Percentiles rank a stretch among this genome's conserved stretches.
Conservation (phyloP, 2,888 invertebrate species). For the Megastigmus dorsalis region DNA sequence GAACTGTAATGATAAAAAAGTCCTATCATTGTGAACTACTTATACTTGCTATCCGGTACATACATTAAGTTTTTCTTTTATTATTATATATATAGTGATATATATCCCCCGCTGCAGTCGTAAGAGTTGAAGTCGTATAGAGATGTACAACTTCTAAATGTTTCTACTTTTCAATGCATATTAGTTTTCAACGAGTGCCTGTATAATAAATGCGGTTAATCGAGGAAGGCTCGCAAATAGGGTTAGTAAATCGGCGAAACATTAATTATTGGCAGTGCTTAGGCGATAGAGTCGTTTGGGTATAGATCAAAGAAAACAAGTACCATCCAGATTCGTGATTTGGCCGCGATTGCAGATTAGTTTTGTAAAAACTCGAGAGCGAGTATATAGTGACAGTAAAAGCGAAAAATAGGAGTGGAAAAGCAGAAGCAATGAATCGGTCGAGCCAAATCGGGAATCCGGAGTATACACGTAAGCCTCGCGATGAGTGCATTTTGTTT, state of each 20-base stretch:
- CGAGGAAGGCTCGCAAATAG: conserved; percentile 61
- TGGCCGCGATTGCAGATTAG: background rate
- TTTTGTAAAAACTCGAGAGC: too few relatives aligned
- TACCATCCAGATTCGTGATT: conserved; percentile 24
- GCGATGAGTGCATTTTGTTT: background rate
- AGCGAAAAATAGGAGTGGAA: background rate
- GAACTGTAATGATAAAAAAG: background rate
- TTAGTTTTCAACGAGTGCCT: conserved; percentile 61
- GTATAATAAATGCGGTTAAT: conserved; percentile 58
- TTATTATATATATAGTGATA: too few relatives aligned
- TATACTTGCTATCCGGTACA: conserved; percentile 40
- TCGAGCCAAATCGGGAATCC: conserved; percentile 22
- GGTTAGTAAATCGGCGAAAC: conserved; percentile 69
- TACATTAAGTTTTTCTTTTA: too few relatives aligned
- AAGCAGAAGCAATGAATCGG: background rate
- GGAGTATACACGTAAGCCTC: too few relatives aligned
- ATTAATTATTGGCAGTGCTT: conserved; percentile 71
- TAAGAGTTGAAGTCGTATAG: too few relatives aligned
- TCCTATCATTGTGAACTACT: conserved; percentile 14
- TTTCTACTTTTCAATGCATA: background rate
- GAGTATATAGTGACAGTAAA: conserved; percentile 27
- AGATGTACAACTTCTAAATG: background rate
- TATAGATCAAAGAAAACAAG: too few relatives aligned
- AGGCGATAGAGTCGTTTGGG: conserved; percentile 65
- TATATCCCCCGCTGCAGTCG: conserved; percentile 15